Evolutionary conservation across 1,140 invertebrate species (phyloP), one percentile per base, ranked within the genome.

Genomic region (Fopius arisanus): DNA sequence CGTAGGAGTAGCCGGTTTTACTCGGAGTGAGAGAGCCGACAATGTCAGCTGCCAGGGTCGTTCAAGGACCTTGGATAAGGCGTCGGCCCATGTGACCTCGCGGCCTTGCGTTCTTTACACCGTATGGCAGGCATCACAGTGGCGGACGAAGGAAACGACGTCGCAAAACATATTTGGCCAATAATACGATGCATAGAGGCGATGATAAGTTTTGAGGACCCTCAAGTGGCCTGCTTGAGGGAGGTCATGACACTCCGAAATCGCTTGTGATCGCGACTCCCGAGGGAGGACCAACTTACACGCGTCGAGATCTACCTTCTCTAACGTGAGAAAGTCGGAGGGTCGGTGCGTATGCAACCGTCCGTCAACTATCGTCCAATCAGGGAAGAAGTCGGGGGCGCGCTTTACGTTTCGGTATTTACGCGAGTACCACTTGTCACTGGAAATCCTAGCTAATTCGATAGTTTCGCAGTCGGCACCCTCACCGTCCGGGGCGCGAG

Each of bases 241-340:
- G n/a, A n/a, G 28, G 12, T 37, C 33, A 12, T 37, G 33, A 37
- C 33, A 37, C 33, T 37, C 5, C 5, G 33, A 37, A 37, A 37
- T 37, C 10, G 40, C 31, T n/a, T 12, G 10, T 16, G 16, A 9
- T 10, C 77, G 41, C 9, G 59, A 31, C n/a, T 80, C 72, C 16
- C 67, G 19, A 1, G 78, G 79, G 6, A 79, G 40, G 10, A 82
- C 79, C 43, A 77, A n/a, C 51, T 82, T 83, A 80, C 80, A 82
- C 3, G 73, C 23, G 9, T 73, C 69, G 0, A 73, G 43, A 43
- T 78, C 75, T 0, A 26, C 31, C 9, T 77, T 10, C 31, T 54
- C n/a, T 68, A 12, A 7, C 54, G 70, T 33, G 68, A 59, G 12
- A 31, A 23, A 6, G 69, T 31, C 7, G 19, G 69, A 37, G 7